phyloP scores from a whole-genome alignment of 2,888 invertebrate genomes.

The Cenopis cana region DNA sequence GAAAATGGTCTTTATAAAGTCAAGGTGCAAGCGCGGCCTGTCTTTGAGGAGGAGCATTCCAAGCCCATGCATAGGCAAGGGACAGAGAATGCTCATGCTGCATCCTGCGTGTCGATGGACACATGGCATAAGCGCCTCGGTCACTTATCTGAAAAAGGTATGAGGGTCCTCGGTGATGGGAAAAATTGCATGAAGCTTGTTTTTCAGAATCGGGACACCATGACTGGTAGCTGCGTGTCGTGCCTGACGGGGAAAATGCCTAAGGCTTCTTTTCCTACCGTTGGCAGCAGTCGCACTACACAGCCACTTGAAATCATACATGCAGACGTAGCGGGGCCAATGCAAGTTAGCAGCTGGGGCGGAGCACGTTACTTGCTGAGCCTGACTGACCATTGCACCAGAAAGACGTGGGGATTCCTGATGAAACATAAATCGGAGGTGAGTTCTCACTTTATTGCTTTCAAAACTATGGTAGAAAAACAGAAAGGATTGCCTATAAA shows the following conservation, averaged over 20 bases:
- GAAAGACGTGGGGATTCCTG: background rate
- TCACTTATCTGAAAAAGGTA: background rate
- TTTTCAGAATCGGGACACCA: background rate
- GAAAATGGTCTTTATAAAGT: slow-evolving; percentile 14
- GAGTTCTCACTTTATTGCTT: background rate
- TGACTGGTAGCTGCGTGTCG: background rate
- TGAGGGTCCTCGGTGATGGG: background rate
- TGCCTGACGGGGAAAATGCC: background rate
- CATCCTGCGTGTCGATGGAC: background rate
- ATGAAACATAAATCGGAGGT: slow-evolving; percentile 7
- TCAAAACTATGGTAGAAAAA: background rate
- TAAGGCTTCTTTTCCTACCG: background rate
- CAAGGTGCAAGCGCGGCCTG: slow-evolving; percentile 1
- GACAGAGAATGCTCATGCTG: slow-evolving; percentile 24
- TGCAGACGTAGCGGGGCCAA: background rate
- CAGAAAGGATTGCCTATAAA: background rate
- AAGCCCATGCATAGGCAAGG: slow-evolving; percentile 22
- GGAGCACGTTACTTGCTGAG: background rate
- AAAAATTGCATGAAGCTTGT: slow-evolving; percentile 19
- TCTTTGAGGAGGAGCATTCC: slow-evolving; percentile 8
- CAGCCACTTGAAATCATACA: background rate
- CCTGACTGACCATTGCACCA: background rate
- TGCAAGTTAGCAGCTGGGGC: slow-evolving; percentile 6
- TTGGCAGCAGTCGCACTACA: background rate
- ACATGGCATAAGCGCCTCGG: slow-evolving; percentile 5